Evolutionary conservation across 2,888 invertebrate species (phyloP).

Genomic region (Ormyrus thymus): DNA sequence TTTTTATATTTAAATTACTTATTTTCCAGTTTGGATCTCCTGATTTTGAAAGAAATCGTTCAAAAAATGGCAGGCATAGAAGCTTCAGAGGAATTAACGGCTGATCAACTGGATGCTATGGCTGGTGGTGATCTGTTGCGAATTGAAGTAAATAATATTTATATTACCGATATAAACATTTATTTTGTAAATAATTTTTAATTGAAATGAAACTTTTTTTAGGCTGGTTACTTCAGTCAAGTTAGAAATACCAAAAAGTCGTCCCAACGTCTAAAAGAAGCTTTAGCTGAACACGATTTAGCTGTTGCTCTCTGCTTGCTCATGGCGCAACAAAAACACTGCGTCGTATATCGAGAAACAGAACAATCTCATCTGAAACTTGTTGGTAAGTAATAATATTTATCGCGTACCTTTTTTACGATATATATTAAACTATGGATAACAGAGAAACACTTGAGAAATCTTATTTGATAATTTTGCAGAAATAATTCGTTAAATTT

Average conservation of each 20-base stretch:
- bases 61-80: constrained; percentile 99
- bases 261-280: constrained; percentile 94
- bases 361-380: constrained; percentile 90
- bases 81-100: constrained; percentile 95
- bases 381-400: constrained; percentile 78
- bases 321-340: constrained; percentile 97
- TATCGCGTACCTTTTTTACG: background rate
- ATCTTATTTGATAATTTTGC: background rate
- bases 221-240: constrained; percentile 98
- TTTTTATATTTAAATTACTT: background rate
- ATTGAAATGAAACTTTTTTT: constrained; percentile 66
- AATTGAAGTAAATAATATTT: constrained; percentile 84
- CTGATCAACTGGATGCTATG: constrained; percentile 97
- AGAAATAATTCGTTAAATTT: constrained; percentile 15
- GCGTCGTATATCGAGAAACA: constrained; percentile 91
- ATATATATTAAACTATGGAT: background rate
- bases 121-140: constrained; percentile 96
- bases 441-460: background rate
- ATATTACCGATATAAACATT: constrained; percentile 3
- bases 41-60: constrained; percentile 97
- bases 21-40: constrained; percentile 85
- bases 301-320: constrained; percentile 94
- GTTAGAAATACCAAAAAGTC: constrained; percentile 97
- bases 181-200: constrained; percentile 1
- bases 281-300: constrained; percentile 93